phyloP scores from a whole-genome alignment of 2,113 vertebrate species.

The Aldabrachelys gigantea region DNA sequence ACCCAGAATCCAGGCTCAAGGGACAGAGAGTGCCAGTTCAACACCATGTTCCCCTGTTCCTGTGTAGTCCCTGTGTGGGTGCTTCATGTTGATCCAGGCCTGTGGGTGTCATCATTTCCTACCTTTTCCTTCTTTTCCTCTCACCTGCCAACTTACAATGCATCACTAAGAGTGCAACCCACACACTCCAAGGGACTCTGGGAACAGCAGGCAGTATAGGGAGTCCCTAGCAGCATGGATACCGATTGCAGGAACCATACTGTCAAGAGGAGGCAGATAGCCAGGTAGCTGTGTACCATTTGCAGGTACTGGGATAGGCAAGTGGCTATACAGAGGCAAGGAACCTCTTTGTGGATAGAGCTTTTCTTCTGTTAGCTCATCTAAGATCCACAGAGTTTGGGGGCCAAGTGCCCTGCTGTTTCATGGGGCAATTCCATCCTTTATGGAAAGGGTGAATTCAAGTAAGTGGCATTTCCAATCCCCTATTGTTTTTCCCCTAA shows the following conservation, averaged over 20 bases:
- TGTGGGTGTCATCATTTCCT: not conserved
- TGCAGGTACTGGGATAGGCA: not conserved
- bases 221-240: not conserved
- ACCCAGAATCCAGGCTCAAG: not conserved
- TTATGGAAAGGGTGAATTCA: not conserved
- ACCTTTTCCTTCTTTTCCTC: not conserved
- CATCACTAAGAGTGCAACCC: not conserved
- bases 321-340: not conserved
- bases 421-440: not conserved
- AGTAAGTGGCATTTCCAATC: not conserved
- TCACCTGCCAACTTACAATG: not conserved
- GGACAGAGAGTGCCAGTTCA: not conserved
- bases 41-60: not conserved
- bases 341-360: not conserved
- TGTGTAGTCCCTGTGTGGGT: not conserved
- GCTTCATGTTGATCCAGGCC: not conserved
- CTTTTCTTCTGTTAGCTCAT: not conserved
- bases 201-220: not conserved
- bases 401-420: not conserved
- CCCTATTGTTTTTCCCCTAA: not conserved
- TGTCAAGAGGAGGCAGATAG: not conserved
- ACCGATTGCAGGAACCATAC: rapidly evolving
- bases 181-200: not conserved
- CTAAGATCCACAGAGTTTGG: not conserved
- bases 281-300: not conserved